Conservation (phyloP, 53 echinoderm and acorn worm species). For the Pentamera pediparva region DNA sequence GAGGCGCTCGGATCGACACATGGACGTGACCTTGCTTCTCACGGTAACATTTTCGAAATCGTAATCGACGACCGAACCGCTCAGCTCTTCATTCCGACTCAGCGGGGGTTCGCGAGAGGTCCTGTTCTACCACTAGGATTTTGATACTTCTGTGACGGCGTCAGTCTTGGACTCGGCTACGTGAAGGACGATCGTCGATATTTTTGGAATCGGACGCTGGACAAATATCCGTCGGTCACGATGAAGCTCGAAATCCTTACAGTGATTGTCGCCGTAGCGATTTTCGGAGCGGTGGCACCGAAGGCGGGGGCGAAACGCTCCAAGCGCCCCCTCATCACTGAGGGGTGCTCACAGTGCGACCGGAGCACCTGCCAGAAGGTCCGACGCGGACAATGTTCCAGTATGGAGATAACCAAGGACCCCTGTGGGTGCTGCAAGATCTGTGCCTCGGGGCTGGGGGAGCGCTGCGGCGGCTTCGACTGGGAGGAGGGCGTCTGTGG, state of each 20-base stretch:
- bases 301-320: conserved; percentile 2
- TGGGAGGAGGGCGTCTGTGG: conserved; percentile 30
- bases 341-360: conserved; percentile 13
- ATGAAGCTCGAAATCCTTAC: no score
- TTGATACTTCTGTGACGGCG: not conserved
- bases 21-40: no score
- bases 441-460: conserved; percentile 23
- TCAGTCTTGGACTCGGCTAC: no score
- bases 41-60: conserved; percentile 15
- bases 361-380: conserved; percentile 10
- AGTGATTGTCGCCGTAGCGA: no score
- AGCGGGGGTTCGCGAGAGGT: not conserved
- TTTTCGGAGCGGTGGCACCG: not conserved
- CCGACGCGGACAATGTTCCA: not conserved
- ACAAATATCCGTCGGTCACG: no score
- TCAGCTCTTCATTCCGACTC: conserved; percentile 17
- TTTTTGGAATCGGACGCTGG: no score
- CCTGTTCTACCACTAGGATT: not conserved
- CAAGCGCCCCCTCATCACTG: not conserved
- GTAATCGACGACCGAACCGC: not conserved
- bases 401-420: conserved; percentile 13
- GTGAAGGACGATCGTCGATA: no score
- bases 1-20: no score
- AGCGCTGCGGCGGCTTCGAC: conserved; percentile 16
- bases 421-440: conserved; percentile 23